A percentile compares a stretch with the other conserved stretches of the same genome.
Evolutionary conservation across 2,797 vertebrate genomes (phyloP).

Genomic region (Anas bernieri): DNA sequence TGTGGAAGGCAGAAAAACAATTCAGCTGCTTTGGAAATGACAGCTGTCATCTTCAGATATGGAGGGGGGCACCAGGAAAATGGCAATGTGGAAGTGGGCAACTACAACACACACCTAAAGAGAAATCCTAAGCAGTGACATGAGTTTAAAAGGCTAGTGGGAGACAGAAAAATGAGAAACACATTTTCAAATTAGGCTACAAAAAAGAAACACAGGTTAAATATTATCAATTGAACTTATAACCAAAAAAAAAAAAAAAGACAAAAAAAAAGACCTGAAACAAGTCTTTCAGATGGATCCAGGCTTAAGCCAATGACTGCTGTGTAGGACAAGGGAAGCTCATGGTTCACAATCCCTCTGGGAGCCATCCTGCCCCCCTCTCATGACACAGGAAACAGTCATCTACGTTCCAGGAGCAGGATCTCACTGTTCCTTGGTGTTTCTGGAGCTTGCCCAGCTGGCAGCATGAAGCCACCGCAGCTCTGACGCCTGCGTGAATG

Average conservation of each 20-base stretch:
- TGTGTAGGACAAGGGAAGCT: not conserved
- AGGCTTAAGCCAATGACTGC: not conserved
- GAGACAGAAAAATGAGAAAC: not conserved
- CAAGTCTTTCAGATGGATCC: not conserved
- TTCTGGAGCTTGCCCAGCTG: not conserved
- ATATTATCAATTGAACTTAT: not conserved
- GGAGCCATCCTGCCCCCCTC: not conserved
- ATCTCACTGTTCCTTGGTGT: not conserved
- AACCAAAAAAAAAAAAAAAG: not conserved
- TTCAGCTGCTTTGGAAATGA: not conserved
- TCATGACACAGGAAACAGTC: not conserved
- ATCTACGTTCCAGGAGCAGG: not conserved
- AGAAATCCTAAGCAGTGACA: not conserved
- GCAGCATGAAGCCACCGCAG: not conserved
- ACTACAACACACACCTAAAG: not conserved
- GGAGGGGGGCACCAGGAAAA: not conserved
- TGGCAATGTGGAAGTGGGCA: not conserved
- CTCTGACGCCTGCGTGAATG: rapidly evolving
- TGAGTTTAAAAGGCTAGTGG: not conserved
- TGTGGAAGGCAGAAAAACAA: not conserved
- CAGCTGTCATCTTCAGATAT: not conserved
- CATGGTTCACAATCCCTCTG: not conserved
- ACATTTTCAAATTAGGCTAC: not conserved
- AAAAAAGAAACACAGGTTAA: not conserved
- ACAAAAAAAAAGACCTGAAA: not conserved